phyloP scores from a whole-genome alignment of 2,113 vertebrate genomes.

The Tonatia bakeri region DNA sequence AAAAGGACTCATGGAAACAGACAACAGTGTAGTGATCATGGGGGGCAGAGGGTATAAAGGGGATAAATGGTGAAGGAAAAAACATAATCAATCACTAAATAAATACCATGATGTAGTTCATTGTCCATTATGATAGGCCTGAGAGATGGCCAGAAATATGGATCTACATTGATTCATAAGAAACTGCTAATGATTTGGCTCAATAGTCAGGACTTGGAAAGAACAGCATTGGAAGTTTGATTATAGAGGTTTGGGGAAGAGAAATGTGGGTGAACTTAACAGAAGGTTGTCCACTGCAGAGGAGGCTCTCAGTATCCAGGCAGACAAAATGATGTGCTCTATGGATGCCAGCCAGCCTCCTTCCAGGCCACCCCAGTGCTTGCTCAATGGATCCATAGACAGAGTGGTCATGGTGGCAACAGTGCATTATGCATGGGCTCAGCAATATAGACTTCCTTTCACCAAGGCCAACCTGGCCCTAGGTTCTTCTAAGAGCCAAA shows the following conservation, averaged over 20 bases:
- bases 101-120: neutral
- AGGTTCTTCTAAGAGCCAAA: too few species aligned
- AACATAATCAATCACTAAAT: neutral
- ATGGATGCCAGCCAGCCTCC: neutral
- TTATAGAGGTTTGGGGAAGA: neutral
- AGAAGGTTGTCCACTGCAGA: neutral
- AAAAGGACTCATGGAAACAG: too few species aligned
- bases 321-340: neutral
- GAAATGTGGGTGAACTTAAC: neutral
- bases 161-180: neutral
- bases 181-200: too few species aligned
- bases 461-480: neutral
- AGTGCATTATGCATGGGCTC: neutral
- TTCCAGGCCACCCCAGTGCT: neutral
- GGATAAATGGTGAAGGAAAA: too few species aligned
- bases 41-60: too few species aligned
- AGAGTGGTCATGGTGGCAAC: neutral
- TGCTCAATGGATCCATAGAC: neutral
- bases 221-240: neutral
- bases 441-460: neutral
- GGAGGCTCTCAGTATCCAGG: neutral
- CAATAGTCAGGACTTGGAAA: neutral
- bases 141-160: neutral
- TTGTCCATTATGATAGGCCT: neutral
- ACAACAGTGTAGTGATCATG: too few species aligned